These are phyloP conservation scores for Delia radicum DNA, from an alignment of 1,140 invertebrate genomes.

Conservation along the genomic window DNA sequence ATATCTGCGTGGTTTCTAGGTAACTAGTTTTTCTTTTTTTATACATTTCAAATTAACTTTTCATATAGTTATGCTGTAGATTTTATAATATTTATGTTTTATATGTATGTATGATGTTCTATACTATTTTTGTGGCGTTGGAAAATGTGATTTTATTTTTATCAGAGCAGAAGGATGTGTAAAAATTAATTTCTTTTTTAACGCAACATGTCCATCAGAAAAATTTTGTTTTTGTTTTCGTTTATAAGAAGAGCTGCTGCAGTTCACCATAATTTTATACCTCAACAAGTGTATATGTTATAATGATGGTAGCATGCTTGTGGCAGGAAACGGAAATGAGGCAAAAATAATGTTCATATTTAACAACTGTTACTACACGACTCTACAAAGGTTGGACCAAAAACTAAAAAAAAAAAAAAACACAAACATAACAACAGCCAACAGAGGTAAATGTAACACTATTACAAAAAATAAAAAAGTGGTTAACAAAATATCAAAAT, in stretches of 20 bases:
- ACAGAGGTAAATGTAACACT: background rate
- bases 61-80: too few species aligned
- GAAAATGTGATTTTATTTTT: background rate
- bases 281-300: background rate
- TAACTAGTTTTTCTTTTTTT: too few species aligned
- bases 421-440: background rate
- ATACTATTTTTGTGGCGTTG: too few species aligned
- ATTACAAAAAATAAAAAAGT: background rate
- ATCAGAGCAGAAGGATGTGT: too few species aligned
- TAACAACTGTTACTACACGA: background rate
- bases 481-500: background rate
- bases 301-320: background rate
- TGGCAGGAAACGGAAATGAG: constrained; percentile 22
- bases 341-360: constrained; percentile 21
- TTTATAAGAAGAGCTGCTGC: background rate
- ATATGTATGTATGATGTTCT: too few species aligned
- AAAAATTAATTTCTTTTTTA: background rate
- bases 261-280: background rate
- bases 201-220: constrained; percentile 7
- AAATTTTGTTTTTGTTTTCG: background rate
- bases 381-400: background rate
- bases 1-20: too few species aligned
- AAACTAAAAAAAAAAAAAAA: background rate
- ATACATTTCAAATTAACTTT: too few species aligned
- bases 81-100: too few species aligned